These are phyloP conservation scores for Cinclus cinclus DNA, from an alignment of 2,113 vertebrate species.

Conservation along the genomic window DNA sequence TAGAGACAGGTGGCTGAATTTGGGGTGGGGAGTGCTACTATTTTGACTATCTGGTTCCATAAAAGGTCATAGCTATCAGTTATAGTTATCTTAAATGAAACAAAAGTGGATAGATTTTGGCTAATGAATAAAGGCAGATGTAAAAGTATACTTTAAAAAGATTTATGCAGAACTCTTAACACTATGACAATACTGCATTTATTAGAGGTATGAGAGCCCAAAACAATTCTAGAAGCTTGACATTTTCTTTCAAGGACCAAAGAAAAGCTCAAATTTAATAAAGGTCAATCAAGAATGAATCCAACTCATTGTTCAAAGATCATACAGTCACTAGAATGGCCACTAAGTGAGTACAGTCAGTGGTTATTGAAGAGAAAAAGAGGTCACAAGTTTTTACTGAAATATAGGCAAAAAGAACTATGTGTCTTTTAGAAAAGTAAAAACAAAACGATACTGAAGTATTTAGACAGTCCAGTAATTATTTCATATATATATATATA, in stretches of 20 bases:
- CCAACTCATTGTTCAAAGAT: background rate
- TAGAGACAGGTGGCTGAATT: background rate
- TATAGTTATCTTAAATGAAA: background rate
- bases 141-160: background rate
- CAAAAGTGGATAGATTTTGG: background rate
- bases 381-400: background rate
- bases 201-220: background rate
- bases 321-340: background rate
- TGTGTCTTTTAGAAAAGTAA: background rate
- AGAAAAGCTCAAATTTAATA: background rate
- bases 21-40: background rate
- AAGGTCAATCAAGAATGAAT: background rate
- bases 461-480: background rate
- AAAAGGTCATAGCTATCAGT: accelerated
- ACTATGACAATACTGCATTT: background rate
- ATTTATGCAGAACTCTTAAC: background rate
- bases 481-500: background rate
- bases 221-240: background rate
- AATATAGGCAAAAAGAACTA: background rate
- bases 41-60: background rate
- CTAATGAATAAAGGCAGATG: background rate
- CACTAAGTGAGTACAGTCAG: background rate
- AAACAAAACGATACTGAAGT: background rate
- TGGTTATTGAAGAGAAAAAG: background rate
- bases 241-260: background rate